These are phyloP conservation scores for Plumapathes pennacea DNA, from an alignment of 92 coral and sea anemone genomes.

Conservation along the genomic window DNA sequence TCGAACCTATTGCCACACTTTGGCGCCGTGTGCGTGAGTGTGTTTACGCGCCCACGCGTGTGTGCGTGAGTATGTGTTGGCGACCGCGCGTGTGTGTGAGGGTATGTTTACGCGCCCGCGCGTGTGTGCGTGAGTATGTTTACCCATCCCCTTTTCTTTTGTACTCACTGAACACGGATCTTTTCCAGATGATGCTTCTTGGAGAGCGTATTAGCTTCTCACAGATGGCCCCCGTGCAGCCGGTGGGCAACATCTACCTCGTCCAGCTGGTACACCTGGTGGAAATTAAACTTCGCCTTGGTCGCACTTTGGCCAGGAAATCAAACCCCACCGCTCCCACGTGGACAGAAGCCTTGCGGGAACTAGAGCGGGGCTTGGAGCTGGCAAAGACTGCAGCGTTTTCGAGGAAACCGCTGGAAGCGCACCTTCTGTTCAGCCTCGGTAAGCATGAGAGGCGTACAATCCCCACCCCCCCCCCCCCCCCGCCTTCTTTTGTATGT, in stretches of 20 bases:
- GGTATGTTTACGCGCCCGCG: too few species aligned
- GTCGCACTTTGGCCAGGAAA: constrained; percentile 28
- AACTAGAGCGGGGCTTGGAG: constrained; percentile 64
- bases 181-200: constrained; percentile 61
- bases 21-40: too few species aligned
- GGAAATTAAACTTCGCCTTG: constrained; percentile 82
- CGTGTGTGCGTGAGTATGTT: too few species aligned
- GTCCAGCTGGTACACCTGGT: constrained; percentile 55
- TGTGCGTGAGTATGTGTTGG: too few species aligned
- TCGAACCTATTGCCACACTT: too few species aligned
- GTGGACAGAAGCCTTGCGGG: constrained; percentile 56
- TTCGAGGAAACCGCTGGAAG: constrained; percentile 69
- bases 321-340: constrained; percentile 31
- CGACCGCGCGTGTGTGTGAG: too few species aligned
- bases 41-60: too few species aligned
- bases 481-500: neutral
- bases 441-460: constrained; percentile 36
- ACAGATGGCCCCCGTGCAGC: constrained; percentile 49
- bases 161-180: neutral
- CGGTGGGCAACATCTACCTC: constrained; percentile 66
- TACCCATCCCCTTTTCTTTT: too few species aligned
- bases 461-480: neutral
- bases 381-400: constrained; percentile 54
- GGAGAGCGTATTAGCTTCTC: constrained; percentile 66
- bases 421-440: constrained; percentile 75